These are phyloP conservation scores for Andinoacara biseriatus DNA, from an alignment of 2,113 vertebrate genomes.

Conservation along the genomic window DNA sequence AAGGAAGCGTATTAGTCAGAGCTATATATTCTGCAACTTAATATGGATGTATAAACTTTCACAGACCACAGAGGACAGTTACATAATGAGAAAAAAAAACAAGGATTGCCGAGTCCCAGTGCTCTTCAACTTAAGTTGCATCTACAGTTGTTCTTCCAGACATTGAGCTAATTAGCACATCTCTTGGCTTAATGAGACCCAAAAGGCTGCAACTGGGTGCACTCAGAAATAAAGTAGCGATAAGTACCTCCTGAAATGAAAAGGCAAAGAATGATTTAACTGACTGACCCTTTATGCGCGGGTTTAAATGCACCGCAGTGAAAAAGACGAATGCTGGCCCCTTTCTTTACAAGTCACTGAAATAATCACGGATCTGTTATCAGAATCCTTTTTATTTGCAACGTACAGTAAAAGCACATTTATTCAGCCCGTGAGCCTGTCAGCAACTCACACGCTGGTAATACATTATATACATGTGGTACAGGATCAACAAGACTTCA, in stretches of 20 bases:
- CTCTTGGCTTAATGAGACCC: slow-evolving; percentile 62
- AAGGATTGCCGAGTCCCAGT: slow-evolving; percentile 42
- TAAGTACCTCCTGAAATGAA: not conserved
- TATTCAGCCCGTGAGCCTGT: slow-evolving; percentile 16
- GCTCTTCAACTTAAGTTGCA: slow-evolving; percentile 25
- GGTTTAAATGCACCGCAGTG: not conserved
- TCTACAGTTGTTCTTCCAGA: slow-evolving; percentile 35
- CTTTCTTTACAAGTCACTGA: slow-evolving; percentile 36
- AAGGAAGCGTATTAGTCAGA: slow-evolving; percentile 67
- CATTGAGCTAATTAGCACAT: slow-evolving; percentile 55
- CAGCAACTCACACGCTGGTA: slow-evolving; percentile 18
- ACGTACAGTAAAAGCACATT: slow-evolving; percentile 44
- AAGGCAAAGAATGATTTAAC: slow-evolving; percentile 14
- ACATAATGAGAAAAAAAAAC: slow-evolving; percentile 34
- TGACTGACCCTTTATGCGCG: not conserved
- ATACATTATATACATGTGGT: slow-evolving; percentile 36
- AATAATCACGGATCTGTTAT: slow-evolving; percentile 59
- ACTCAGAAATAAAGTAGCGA: slow-evolving; percentile 12
- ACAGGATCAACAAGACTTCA: slow-evolving; percentile 43
- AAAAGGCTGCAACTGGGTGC: slow-evolving; percentile 30
- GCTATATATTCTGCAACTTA: slow-evolving; percentile 44
- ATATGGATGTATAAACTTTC: slow-evolving; percentile 62
- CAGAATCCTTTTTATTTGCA: slow-evolving; percentile 65
- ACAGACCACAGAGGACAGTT: slow-evolving; percentile 62
- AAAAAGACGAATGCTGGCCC: not conserved